Percentiles rank a stretch among this genome's conserved stretches.
These are phyloP conservation scores for Diarsia rubi DNA, from an alignment of 2,888 invertebrate species.

Conservation along the genomic window DNA sequence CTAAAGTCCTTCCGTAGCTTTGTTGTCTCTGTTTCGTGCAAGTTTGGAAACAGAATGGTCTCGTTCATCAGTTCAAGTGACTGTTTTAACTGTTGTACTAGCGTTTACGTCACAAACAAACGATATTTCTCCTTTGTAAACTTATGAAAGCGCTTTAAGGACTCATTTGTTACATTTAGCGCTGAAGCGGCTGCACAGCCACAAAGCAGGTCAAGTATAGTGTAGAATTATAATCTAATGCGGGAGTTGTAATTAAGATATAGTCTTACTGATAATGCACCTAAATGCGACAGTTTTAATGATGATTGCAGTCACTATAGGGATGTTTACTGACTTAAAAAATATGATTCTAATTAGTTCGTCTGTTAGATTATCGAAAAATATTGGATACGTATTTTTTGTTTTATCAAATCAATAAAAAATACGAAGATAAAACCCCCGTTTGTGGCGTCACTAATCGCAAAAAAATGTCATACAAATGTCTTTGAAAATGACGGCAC, in stretches of 20 bases:
- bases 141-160: constrained; percentile 50
- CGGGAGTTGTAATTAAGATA: constrained; percentile 27
- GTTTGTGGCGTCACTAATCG: too few species aligned
- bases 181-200: constrained; percentile 54
- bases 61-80: constrained; percentile 51
- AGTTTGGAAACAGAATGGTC: constrained; percentile 40
- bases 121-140: constrained; percentile 56
- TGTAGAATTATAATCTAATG: constrained; percentile 40
- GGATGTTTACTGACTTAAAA: too few species aligned
- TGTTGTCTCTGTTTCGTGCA: constrained; percentile 30
- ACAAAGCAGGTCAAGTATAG: constrained; percentile 56
- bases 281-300: constrained; percentile 7
- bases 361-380: too few species aligned
- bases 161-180: constrained; percentile 52
- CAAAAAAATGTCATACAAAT: too few species aligned
- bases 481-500: too few species aligned
- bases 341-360: too few species aligned
- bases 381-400: too few species aligned
- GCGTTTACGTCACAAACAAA: constrained; percentile 56
- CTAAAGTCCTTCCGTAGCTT: constrained; percentile 22
- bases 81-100: constrained; percentile 50
- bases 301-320: not conserved
- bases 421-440: too few species aligned
- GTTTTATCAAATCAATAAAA: too few species aligned
- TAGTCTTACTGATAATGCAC: constrained; percentile 19